Conservation (phyloP, 30 jellyfish, hydroid and myxozoan species). For the Chironex yamaguchii region DNA sequence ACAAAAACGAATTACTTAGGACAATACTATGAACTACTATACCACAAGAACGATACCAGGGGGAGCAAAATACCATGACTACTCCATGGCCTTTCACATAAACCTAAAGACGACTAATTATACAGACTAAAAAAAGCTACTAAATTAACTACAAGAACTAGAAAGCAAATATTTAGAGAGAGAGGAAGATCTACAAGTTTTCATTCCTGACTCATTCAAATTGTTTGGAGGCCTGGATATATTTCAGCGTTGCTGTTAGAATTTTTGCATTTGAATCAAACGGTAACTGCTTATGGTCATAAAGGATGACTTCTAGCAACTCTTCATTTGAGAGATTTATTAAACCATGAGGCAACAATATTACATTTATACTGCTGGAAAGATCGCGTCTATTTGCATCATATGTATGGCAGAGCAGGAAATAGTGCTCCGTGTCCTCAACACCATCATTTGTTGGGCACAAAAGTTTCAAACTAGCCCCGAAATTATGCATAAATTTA, state of each 20-base stretch:
- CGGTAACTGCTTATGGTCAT: constrained; percentile 30
- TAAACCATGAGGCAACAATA: neutral
- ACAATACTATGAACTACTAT: too few relatives aligned
- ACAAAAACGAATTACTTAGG: too few relatives aligned
- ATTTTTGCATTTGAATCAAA: constrained; percentile 4
- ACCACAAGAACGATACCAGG: too few relatives aligned
- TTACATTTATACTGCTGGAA: neutral
- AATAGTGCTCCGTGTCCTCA: constrained; percentile 21
- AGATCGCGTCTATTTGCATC: constrained; percentile 25
- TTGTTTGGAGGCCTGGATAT: neutral
- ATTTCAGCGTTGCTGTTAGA: too few relatives aligned
- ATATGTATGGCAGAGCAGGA: constrained; percentile 30
- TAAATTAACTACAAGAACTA: too few relatives aligned
- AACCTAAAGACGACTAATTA: too few relatives aligned
- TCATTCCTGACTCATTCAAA: too few relatives aligned
- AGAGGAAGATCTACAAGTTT: too few relatives aligned
- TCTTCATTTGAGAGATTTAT: neutral
- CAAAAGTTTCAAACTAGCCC: constrained; percentile 5
- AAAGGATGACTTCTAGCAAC: neutral
- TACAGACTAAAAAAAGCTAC: too few relatives aligned
- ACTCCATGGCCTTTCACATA: too few relatives aligned
- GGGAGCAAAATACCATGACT: too few relatives aligned
- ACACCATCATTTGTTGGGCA: constrained; percentile 29
- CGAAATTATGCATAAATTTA: constrained; percentile 2
- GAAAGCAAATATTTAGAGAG: too few relatives aligned